These are phyloP conservation scores for Octodon degus DNA, from an alignment of 2,113 vertebrate species.

Conservation along the genomic window DNA sequence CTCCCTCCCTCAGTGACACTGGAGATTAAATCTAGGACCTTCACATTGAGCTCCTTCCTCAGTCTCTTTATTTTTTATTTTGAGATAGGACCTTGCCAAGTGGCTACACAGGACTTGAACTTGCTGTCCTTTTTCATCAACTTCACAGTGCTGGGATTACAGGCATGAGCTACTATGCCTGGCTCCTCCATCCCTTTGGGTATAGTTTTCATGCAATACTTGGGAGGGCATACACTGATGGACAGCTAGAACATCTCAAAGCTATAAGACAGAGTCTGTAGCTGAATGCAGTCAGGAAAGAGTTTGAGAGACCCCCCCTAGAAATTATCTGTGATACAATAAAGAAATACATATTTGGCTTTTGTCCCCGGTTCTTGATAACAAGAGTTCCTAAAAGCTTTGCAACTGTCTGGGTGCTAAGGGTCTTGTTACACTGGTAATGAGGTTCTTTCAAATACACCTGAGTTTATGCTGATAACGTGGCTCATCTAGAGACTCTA, in stretches of 20 bases:
- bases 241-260: background rate
- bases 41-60: background rate
- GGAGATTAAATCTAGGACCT: background rate
- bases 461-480: background rate
- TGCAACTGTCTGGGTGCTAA: background rate
- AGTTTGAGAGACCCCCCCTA: conserved; percentile 27
- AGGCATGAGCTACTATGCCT: background rate
- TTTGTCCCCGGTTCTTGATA: background rate
- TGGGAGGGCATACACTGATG: background rate
- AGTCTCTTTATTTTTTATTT: background rate
- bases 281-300: background rate
- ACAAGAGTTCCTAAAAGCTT: background rate
- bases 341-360: background rate
- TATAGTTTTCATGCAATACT: background rate
- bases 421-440: background rate
- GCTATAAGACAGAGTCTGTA: background rate
- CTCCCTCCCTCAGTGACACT: background rate
- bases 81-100: background rate
- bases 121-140: background rate
- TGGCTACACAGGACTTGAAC: background rate
- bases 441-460: background rate
- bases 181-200: background rate
- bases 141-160: background rate
- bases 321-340: conserved; percentile 1
- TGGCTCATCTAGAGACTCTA: background rate